phyloP scores from a whole-genome alignment of 2,113 vertebrate genomes.

The Phycodurus eques region DNA sequence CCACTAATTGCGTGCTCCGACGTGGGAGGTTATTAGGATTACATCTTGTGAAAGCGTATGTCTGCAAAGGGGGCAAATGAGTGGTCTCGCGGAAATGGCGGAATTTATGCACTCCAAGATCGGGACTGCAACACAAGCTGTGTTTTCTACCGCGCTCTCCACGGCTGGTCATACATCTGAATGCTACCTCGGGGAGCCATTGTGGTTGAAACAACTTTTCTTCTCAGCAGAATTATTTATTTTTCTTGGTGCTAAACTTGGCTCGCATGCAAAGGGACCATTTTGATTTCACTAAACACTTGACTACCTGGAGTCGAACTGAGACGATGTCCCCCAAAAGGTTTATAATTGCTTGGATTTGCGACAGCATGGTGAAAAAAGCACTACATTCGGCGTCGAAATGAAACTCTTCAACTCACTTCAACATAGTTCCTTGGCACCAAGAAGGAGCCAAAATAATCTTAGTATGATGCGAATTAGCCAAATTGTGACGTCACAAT shows the following conservation, averaged over 20 bases:
- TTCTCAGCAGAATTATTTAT: neutral
- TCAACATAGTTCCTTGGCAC: no score
- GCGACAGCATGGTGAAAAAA: no score
- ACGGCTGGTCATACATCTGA: neutral
- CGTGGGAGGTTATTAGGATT: slow-evolving; percentile 39
- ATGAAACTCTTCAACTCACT: no score
- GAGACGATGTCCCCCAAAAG: no score
- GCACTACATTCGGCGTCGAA: no score
- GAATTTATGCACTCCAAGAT: neutral
- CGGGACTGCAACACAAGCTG: neutral
- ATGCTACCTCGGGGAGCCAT: neutral
- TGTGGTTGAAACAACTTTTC: neutral
- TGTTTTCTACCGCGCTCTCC: neutral
- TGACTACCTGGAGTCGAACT: neutral
- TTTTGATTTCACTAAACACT: neutral
- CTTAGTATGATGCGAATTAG: no score
- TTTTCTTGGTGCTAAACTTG: neutral
- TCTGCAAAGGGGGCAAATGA: slow-evolving; percentile 18
- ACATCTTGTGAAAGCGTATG: slow-evolving; percentile 18
- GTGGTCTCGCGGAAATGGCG: slow-evolving; percentile 21
- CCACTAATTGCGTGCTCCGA: slow-evolving; percentile 44
- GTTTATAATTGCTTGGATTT: no score
- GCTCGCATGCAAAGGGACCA: no score
- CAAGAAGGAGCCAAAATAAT: no score
- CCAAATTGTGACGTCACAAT: no score